A percentile compares a stretch with the other conserved stretches of the same genome.
These are phyloP conservation scores for Carcinoscorpius rotundicauda DNA, from an alignment of 1,140 invertebrate species.

Conservation along the genomic window DNA sequence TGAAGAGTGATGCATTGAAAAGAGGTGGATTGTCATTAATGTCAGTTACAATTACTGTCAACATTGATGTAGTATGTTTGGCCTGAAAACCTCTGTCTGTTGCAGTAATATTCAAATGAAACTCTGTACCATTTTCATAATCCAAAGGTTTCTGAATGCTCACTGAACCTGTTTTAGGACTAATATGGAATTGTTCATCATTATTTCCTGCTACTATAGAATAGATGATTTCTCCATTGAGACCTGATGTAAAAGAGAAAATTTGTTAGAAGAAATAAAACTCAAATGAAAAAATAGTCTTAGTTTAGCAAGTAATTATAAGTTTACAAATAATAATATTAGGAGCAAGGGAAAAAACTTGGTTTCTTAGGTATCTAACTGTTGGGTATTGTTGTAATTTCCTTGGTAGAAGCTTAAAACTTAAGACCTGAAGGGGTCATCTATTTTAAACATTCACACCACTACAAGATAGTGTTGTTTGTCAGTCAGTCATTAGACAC, in stretches of 20 bases:
- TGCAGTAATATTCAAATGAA: conserved; percentile 74
- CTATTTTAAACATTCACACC: too few relatives aligned
- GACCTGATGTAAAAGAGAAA: conserved; percentile 34
- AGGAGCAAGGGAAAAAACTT: too few relatives aligned
- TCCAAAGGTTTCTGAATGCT: conserved; percentile 67
- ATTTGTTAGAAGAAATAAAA: too few relatives aligned
- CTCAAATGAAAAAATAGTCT: too few relatives aligned
- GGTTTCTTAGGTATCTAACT: too few relatives aligned
- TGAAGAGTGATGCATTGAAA: conserved; percentile 64
- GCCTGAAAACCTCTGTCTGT: conserved; percentile 61
- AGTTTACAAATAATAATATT: too few relatives aligned
- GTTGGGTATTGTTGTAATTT: too few relatives aligned
- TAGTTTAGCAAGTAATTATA: conserved; percentile 1
- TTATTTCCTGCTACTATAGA: conserved; percentile 70
- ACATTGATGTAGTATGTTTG: conserved; percentile 53
- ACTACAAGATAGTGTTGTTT: too few relatives aligned
- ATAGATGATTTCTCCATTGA: conserved; percentile 78
- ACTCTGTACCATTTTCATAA: conserved; percentile 72
- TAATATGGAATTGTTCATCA: conserved; percentile 57
- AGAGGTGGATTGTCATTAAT: conserved; percentile 79
- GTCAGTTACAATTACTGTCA: conserved; percentile 75
- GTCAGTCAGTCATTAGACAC: too few relatives aligned
- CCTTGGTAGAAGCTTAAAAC: too few relatives aligned
- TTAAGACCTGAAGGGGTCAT: too few relatives aligned
- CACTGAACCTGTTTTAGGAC: conserved; percentile 60